phyloP scores from a whole-genome alignment of 1,140 invertebrate species.

The Neelides sp. region DNA sequence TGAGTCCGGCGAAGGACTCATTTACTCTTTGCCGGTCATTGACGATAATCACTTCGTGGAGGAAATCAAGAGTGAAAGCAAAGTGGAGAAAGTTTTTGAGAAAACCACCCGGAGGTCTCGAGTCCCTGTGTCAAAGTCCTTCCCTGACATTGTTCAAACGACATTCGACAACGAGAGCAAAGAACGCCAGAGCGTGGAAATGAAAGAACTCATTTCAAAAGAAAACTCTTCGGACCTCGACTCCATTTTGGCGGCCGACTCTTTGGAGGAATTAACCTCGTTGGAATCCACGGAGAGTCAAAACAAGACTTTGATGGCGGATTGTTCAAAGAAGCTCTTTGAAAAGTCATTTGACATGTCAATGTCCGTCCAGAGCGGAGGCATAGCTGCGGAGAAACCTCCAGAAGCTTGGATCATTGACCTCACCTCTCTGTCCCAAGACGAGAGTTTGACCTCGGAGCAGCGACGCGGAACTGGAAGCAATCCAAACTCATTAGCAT shows the following conservation, averaged over 20 bases:
- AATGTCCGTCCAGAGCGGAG: slow-evolving; percentile 11
- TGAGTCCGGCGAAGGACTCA: slow-evolving; percentile 5
- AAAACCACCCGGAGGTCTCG: not conserved
- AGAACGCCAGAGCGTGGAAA: slow-evolving; percentile 5
- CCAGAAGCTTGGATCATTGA: slow-evolving; percentile 29
- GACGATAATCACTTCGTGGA: not conserved
- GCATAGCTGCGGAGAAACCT: slow-evolving; percentile 24
- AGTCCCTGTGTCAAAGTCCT: slow-evolving; percentile 27
- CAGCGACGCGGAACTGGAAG: slow-evolving; percentile 14
- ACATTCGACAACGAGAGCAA: slow-evolving; percentile 5
- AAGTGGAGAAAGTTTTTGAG: not conserved
- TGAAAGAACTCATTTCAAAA: too few species aligned
- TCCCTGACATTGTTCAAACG: slow-evolving; percentile 28
- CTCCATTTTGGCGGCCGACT: slow-evolving; percentile 23
- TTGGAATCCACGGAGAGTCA: slow-evolving; percentile 1
- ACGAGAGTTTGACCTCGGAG: slow-evolving; percentile 3
- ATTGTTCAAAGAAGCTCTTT: not conserved
- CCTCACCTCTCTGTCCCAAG: slow-evolving; percentile 21
- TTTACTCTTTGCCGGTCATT: not conserved
- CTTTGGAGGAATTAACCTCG: slow-evolving; percentile 18
- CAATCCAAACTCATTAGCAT: slow-evolving; percentile 26
- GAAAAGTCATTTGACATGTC: slow-evolving; percentile 1
- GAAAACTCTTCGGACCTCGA: not conserved
- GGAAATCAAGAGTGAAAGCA: not conserved
- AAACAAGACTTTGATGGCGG: not conserved